Evolutionary conservation across 2,113 vertebrate genomes (phyloP).

Genomic region (Ovis canadensis): DNA sequence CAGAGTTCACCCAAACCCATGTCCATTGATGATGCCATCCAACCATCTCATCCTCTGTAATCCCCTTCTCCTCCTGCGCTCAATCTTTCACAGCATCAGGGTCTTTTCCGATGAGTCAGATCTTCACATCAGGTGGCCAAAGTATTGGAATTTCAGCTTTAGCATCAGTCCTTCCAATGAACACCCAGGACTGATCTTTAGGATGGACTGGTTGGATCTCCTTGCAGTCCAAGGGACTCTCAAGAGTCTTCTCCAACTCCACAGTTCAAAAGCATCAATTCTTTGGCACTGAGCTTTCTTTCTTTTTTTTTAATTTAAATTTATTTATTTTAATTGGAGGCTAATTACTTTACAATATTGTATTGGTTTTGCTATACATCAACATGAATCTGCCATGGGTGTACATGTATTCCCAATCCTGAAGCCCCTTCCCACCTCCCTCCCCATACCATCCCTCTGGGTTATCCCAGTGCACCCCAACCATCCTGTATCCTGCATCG

Average conservation of each 20-base stretch:
- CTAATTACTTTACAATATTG: no score
- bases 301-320: no score
- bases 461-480: no score
- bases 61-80: not conserved
- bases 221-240: not conserved
- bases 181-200: not conserved
- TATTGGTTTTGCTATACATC: no score
- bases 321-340: no score
- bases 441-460: no score
- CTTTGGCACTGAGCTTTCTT: not conserved
- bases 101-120: not conserved
- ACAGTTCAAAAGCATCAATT: not conserved
- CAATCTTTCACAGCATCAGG: not conserved
- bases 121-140: not conserved
- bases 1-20: rapidly evolving
- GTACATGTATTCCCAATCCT: no score
- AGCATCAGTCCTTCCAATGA: not conserved
- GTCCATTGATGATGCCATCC: not conserved
- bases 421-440: no score
- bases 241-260: not conserved
- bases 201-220: not conserved
- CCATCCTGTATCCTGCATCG: no score
- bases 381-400: no score
- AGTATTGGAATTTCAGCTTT: not conserved
- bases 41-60: not conserved